Percentiles rank a stretch among this genome's conserved stretches.
These are phyloP conservation scores for Drosophila sturtevanti DNA, from an alignment of 1,140 invertebrate species.

Conservation along the genomic window DNA sequence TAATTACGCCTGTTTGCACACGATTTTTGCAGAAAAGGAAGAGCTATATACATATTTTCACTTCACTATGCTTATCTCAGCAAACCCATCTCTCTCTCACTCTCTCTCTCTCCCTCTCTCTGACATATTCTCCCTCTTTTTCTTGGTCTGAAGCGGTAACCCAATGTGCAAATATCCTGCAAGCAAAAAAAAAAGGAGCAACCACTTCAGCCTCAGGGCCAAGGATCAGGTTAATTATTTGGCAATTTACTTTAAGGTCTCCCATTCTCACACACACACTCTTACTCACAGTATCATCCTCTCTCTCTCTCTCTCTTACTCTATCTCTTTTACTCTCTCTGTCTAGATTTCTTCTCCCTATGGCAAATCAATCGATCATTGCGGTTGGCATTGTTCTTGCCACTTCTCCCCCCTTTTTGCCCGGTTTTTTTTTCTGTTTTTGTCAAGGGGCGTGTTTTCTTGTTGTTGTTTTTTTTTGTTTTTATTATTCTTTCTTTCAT, in stretches of 20 bases:
- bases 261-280: constrained; percentile 12
- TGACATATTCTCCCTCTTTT: no score
- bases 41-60: constrained; percentile 25
- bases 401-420: neutral
- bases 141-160: constrained; percentile 23
- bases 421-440: neutral
- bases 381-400: constrained; percentile 23
- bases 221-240: constrained; percentile 61
- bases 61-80: constrained; percentile 16
- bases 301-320: neutral
- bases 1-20: constrained; percentile 66
- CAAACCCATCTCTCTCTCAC: no score
- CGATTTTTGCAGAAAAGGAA: constrained; percentile 3
- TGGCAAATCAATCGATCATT: constrained; percentile 54
- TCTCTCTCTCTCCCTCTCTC: no score
- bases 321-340: constrained; percentile 9
- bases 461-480: neutral
- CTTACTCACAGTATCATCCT: neutral
- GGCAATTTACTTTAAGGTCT: constrained; percentile 60
- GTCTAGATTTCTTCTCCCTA: constrained; percentile 27
- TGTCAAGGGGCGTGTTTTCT: constrained; percentile 9
- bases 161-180: constrained; percentile 54
- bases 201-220: constrained; percentile 36
- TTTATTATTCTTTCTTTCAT: neutral
- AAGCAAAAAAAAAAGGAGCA: constrained; percentile 59